Percentiles rank a stretch among this genome's conserved stretches.
These are phyloP conservation scores for Dinoponera quadriceps DNA, from an alignment of 1,140 invertebrate genomes.

Conservation along the genomic window DNA sequence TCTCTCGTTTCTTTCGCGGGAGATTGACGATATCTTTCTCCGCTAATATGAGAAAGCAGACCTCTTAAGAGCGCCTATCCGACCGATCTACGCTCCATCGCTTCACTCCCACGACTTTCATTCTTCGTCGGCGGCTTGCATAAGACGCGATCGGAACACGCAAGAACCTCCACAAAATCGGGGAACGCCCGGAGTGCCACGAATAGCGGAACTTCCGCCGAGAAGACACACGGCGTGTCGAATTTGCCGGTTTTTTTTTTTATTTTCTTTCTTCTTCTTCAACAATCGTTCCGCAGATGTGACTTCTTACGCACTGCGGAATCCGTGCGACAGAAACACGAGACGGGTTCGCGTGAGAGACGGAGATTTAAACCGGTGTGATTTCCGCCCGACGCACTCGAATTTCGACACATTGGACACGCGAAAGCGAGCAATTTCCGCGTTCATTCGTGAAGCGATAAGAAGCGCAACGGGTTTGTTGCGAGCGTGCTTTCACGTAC, in stretches of 20 bases:
- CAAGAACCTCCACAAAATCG: slow-evolving; percentile 54
- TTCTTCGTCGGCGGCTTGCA: slow-evolving; percentile 44
- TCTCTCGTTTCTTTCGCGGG: neutral
- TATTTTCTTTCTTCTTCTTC: too few relatives aligned
- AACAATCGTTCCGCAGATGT: too few relatives aligned
- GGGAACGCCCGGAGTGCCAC: slow-evolving; percentile 29
- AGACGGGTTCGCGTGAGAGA: neutral
- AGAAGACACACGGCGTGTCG: neutral
- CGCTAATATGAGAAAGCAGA: slow-evolving; percentile 46
- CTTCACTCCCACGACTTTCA: slow-evolving; percentile 67
- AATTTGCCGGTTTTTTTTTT: neutral
- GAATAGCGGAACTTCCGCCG: slow-evolving; percentile 23
- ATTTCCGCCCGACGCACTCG: too few relatives aligned
- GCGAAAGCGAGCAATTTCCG: too few relatives aligned
- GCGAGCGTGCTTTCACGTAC: too few relatives aligned
- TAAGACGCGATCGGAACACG: slow-evolving; percentile 52
- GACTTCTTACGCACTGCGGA: neutral
- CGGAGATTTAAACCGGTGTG: too few relatives aligned
- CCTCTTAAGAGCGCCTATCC: slow-evolving; percentile 17
- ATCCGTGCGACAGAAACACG: neutral
- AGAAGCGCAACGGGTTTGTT: too few relatives aligned
- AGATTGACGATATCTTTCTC: slow-evolving; percentile 12
- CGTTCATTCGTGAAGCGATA: too few relatives aligned
- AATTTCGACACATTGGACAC: too few relatives aligned
- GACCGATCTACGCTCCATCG: slow-evolving; percentile 43